Evolutionary conservation across 2,888 invertebrate genomes (phyloP).

Genomic region (Odontocolon sp.): DNA sequence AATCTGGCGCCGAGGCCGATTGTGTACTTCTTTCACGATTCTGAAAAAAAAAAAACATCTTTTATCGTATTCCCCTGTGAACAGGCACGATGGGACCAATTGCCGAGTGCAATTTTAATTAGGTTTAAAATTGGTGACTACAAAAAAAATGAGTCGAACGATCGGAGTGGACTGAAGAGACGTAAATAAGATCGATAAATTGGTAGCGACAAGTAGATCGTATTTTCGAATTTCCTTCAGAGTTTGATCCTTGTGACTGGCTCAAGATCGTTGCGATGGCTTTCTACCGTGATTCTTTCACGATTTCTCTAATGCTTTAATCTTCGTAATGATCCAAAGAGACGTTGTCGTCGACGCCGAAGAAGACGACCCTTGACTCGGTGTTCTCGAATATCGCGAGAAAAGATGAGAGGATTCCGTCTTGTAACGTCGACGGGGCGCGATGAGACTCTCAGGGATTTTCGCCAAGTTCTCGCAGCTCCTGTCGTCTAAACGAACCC

Average conservation of each 20-base stretch:
- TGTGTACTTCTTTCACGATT: conserved; percentile 3
- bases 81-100: no score
- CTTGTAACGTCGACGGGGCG: conserved; percentile 17
- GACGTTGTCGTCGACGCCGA: background rate
- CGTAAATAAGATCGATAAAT: no score
- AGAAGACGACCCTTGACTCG: conserved; percentile 11
- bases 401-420: conserved; percentile 12
- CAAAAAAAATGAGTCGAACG: no score
- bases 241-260: background rate
- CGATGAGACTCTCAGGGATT: conserved; percentile 41
- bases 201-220: background rate
- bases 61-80: no score
- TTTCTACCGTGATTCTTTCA: background rate
- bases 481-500: conserved; percentile 53
- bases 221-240: background rate
- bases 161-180: no score
- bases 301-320: conserved; percentile 38
- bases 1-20: conserved; percentile 26
- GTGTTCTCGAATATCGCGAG: background rate
- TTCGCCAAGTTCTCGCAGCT: conserved; percentile 26
- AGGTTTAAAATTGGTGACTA: no score
- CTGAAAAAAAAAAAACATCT: no score
- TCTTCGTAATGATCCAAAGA: conserved; percentile 43
- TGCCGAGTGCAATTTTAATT: no score
- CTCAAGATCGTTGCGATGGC: background rate